Conservation (phyloP, 2,113 vertebrate genomes). For the Cyphomyrus plagiostoma region DNA sequence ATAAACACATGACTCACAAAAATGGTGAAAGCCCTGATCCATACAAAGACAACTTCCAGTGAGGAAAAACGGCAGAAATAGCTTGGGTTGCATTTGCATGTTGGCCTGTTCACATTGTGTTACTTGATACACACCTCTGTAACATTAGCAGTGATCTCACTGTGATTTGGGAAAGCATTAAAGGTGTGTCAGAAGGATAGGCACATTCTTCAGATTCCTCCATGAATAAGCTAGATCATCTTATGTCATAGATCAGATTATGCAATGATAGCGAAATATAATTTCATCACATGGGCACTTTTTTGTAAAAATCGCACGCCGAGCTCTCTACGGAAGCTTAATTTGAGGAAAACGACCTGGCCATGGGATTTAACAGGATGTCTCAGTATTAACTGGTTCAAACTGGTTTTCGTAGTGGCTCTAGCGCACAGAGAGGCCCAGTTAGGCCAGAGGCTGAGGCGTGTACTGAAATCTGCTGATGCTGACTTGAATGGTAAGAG, state of each 20-base stretch:
- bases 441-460: neutral
- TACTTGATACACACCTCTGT: neutral
- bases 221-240: neutral
- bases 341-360: neutral
- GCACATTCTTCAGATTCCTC: neutral
- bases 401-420: conserved; percentile 1
- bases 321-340: neutral
- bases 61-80: too few relatives aligned
- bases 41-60: neutral
- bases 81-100: neutral
- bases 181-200: conserved; percentile 1
- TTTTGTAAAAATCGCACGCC: neutral
- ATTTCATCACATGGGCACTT: neutral
- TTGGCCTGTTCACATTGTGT: neutral
- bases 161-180: neutral
- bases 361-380: neutral
- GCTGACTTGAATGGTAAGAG: neutral
- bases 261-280: neutral
- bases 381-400: neutral
- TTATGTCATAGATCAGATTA: neutral
- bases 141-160: neutral
- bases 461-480: neutral
- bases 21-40: neutral
- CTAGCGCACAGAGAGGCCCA: neutral
- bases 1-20: neutral